Evolutionary conservation across 2,797 vertebrate genomes (phyloP).

Genomic region (Lepus oiostolus): DNA sequence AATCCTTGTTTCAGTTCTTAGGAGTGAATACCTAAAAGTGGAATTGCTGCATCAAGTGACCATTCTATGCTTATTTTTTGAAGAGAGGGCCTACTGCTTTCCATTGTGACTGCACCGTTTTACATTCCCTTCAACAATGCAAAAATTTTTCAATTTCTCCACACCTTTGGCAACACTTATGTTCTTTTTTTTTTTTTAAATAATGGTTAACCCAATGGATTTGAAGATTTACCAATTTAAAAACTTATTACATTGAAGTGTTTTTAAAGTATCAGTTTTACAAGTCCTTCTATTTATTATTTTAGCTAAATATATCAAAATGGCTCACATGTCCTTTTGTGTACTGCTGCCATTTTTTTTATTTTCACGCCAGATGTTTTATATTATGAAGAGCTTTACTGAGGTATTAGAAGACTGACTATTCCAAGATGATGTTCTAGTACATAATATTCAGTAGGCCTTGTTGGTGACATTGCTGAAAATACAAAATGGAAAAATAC

Average conservation of each 20-base stretch:
- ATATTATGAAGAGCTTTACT: conserved; percentile 5
- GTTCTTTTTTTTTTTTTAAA: not conserved
- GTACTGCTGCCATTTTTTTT: not conserved
- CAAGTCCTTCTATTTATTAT: not conserved
- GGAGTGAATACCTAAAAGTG: not conserved
- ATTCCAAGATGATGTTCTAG: not conserved
- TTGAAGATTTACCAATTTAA: conserved; percentile 10
- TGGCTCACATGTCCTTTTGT: not conserved
- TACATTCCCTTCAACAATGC: not conserved
- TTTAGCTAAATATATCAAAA: conserved; percentile 17
- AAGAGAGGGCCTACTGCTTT: not conserved
- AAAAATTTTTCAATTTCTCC: not conserved
- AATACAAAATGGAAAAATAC: not conserved
- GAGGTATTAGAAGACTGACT: not conserved
- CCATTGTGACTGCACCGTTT: not conserved
- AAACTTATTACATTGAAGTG: not conserved
- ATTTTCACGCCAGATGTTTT: conserved; percentile 19
- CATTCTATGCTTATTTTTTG: conserved; percentile 17
- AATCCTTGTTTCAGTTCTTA: not conserved
- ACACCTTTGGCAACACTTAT: not conserved
- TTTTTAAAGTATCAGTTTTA: conserved; percentile 25
- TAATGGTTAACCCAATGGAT: conserved; percentile 13
- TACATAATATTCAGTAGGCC: not conserved
- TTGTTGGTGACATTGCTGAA: not conserved
- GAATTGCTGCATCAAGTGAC: not conserved